A percentile compares a stretch with the other conserved stretches of the same genome.
Conservation (phyloP, 2,113 vertebrate species). For the Malurus alboscapulatus region DNA sequence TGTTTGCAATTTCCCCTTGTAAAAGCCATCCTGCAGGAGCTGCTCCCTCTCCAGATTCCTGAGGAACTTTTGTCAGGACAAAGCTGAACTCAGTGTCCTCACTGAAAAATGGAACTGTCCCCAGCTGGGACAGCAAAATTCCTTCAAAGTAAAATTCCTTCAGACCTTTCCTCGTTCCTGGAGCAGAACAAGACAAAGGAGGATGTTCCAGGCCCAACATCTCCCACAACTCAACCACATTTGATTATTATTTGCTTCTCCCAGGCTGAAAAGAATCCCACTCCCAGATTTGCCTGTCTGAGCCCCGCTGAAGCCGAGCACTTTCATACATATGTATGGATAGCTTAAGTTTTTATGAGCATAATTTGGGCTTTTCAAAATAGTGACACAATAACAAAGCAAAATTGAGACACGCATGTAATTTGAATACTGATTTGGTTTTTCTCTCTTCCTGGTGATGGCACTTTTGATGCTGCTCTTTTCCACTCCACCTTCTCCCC, state of each 20-base stretch:
- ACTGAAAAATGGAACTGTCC: not conserved
- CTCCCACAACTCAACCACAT: conserved; percentile 43
- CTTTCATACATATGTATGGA: conserved; percentile 78
- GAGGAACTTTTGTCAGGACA: not conserved
- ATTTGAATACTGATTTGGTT: conserved; percentile 74
- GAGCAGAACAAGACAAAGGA: conserved; percentile 9
- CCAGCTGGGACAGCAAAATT: not conserved
- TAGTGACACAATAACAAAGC: conserved; percentile 78
- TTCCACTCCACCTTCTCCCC: conserved; percentile 51
- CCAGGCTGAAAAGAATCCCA: conserved; percentile 56
- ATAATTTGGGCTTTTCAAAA: conserved; percentile 83
- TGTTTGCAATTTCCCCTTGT: not conserved
- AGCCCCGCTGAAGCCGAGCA: conserved; percentile 42
- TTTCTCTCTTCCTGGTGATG: conserved; percentile 57
- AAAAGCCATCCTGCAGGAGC: not conserved
- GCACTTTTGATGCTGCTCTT: conserved; percentile 65
- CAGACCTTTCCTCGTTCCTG: not conserved
- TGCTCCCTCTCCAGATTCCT: not conserved
- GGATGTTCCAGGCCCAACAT: conserved; percentile 40
- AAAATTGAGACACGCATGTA: conserved; percentile 73
- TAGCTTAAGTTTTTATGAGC: conserved; percentile 75
- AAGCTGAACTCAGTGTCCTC: not conserved
- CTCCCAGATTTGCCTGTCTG: conserved; percentile 64
- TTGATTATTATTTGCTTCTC: conserved; percentile 65
- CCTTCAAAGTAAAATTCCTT: not conserved